Conservation (phyloP, 1,140 invertebrate genomes). For the Drosophila saltans region DNA sequence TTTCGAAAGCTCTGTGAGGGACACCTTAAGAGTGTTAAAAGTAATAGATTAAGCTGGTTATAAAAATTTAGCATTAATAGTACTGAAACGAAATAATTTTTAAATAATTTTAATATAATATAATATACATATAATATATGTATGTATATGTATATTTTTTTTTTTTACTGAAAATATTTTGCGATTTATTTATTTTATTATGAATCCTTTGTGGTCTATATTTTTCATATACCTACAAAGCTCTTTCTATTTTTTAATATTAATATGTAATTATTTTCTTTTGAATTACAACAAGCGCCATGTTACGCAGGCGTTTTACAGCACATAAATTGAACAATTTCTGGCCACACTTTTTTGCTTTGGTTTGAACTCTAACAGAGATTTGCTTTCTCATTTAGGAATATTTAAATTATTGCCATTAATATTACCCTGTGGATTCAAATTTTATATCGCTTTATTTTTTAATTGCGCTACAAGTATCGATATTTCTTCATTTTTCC, state of each 20-base stretch:
- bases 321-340: not conserved
- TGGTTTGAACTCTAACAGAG: not conserved
- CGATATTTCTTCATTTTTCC: not conserved
- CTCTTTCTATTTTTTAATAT: no score
- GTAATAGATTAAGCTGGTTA: no score
- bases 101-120: no score
- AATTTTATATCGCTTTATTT: not conserved
- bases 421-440: not conserved
- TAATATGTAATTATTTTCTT: no score
- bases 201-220: no score
- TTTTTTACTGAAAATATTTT: no score
- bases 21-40: not conserved
- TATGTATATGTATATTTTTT: no score
- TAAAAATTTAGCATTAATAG: no score
- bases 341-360: not conserved
- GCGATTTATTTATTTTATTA: no score
- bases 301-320: not conserved
- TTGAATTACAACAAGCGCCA: not conserved
- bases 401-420: not conserved
- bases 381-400: not conserved
- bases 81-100: no score
- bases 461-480: not conserved
- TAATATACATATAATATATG: no score
- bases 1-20: not conserved
- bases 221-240: no score